phyloP scores from a whole-genome alignment of 1,140 invertebrate genomes.

The Brachionus plicatilis region DNA sequence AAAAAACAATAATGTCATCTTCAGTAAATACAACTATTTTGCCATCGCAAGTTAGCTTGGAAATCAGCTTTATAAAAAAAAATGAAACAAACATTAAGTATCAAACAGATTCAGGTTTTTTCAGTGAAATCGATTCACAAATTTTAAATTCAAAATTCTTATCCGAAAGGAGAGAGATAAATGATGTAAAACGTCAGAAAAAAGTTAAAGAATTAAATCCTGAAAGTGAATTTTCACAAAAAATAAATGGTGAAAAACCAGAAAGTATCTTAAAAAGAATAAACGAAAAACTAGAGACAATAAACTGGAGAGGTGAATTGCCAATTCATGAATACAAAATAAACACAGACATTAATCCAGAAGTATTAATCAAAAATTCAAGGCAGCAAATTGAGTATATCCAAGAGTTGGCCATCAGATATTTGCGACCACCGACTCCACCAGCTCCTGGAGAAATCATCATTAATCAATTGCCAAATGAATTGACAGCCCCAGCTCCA shows the following conservation, averaged over 20 bases:
- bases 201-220: background rate
- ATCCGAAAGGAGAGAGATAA: background rate
- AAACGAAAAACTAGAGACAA: background rate
- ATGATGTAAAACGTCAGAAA: background rate
- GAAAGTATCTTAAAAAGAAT: background rate
- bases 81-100: background rate
- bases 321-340: background rate
- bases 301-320: conserved; percentile 10
- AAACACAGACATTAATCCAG: conserved; percentile 19
- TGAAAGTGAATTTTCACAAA: background rate
- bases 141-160: background rate
- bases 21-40: no score
- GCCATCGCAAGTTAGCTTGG: no score
- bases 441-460: conserved; percentile 25
- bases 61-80: background rate
- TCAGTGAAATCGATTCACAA: background rate
- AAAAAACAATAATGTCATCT: no score
- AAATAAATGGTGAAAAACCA: background rate
- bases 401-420: conserved; percentile 37
- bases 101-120: background rate
- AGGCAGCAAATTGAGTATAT: background rate
- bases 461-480: background rate
- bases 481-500: background rate
- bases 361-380: background rate
- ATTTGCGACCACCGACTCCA: conserved; percentile 35